Evolutionary conservation across 2,888 invertebrate genomes (phyloP), one percentile per base, ranked within the genome.

Genomic region (Gymnosoma rotundatum): DNA sequence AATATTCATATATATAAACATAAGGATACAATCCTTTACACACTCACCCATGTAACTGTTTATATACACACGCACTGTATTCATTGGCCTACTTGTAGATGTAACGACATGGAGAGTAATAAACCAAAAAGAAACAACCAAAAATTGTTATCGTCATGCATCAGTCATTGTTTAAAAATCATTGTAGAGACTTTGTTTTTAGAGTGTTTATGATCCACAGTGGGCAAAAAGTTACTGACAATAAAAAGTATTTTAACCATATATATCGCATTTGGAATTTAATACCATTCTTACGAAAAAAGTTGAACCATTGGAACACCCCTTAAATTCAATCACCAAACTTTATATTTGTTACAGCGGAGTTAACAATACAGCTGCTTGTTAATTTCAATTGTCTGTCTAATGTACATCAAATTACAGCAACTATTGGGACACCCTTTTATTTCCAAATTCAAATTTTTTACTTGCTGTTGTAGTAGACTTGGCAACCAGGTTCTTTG

Each of bases 121-220:
- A 70, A 81, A 75, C 42, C 42, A 50, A 79, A 80, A 73, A 66
- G 48, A 48, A 32, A 70, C 9, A 21, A 63, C 25, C 2, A 56
- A 50, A 36, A 48, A 69, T 69, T 74, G 78, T 84, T 84, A 73
- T 84, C 73, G 60, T 64, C 69, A 69, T 69, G 78, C 76, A 81
- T 84, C 80, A 73, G 73, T 78, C 73, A 78, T 74, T 81, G 78
- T 81, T 84, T 64, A 70, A 73, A 64, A 52, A 78, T 84, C 60
- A 74, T 78, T 73, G 64, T 69, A 60, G 36, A 54, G 56, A 70
- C 69, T 70, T 75, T 64, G 32, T 48, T 48, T n/a, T 20, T 18
- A 6, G 0, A 18, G 7, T 20, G 18, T 25, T 20, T 69, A 16
- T 58, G 38, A 42, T n/a, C 8, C 5, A 79, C 78, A 66, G 78